Evolutionary conservation across 2,113 vertebrate genomes (phyloP).

Genomic region (human): GRCh38 chr1:241446501-241447000

Average conservation of each 20-base stretch:
- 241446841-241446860: background rate
- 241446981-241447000: background rate
- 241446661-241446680: background rate
- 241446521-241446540: background rate
- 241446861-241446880: background rate
- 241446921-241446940: background rate
- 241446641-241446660: background rate
- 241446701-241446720: background rate
- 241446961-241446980: background rate
- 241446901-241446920: background rate
- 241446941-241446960: background rate
- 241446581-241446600: background rate
- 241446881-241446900: background rate
- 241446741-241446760: background rate
- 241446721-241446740: background rate
- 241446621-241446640: background rate
- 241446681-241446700: background rate
- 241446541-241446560: background rate
- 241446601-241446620: background rate
- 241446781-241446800: background rate
- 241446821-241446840: background rate
- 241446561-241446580: background rate
- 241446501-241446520: background rate
- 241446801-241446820: background rate
- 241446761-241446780: background rate